Evolutionary conservation across 2,888 invertebrate genomes (phyloP).

Genomic region (Criorhina ranunculi): DNA sequence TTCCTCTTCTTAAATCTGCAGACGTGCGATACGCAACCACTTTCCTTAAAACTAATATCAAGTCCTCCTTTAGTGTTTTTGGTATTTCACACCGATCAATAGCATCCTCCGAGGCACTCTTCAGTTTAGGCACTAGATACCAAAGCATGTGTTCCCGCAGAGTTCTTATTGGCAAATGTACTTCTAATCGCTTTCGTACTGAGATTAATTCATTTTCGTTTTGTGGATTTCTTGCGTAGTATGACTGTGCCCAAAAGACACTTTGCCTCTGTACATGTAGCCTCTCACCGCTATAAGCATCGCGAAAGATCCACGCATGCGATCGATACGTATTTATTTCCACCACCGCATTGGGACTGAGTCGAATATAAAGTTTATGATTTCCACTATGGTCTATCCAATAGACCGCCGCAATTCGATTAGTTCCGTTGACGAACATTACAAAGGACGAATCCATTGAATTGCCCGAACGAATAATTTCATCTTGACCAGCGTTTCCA

Average conservation of each 20-base stretch:
- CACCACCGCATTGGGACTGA: conserved; percentile 85
- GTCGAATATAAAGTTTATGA: conserved; percentile 86
- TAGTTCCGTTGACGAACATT: conserved; percentile 87
- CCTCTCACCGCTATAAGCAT: conserved; percentile 88
- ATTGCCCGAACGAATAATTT: conserved; percentile 78
- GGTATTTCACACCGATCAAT: conserved; percentile 48
- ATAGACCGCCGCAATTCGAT: conserved; percentile 84
- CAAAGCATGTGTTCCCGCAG: conserved; percentile 81
- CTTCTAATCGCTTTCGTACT: conserved; percentile 78
- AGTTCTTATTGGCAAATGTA: conserved; percentile 82
- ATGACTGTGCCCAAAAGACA: conserved; percentile 85
- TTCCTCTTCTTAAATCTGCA: background rate
- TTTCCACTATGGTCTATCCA: conserved; percentile 92
- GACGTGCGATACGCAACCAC: conserved; percentile 41
- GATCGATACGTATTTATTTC: conserved; percentile 90
- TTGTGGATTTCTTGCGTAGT: conserved; percentile 79
- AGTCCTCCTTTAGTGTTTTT: conserved; percentile 47
- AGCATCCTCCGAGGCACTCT: conserved; percentile 30
- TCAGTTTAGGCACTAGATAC: conserved; percentile 68
- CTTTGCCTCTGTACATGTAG: conserved; percentile 86
- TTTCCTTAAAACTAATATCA: conserved; percentile 33
- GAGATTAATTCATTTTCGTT: conserved; percentile 78
- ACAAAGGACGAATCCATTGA: conserved; percentile 85
- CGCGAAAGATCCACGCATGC: conserved; percentile 94
- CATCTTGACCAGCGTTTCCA: conserved; percentile 46